Conservation (phyloP, 1,140 invertebrate species). For the Penaeus vannamei region DNA sequence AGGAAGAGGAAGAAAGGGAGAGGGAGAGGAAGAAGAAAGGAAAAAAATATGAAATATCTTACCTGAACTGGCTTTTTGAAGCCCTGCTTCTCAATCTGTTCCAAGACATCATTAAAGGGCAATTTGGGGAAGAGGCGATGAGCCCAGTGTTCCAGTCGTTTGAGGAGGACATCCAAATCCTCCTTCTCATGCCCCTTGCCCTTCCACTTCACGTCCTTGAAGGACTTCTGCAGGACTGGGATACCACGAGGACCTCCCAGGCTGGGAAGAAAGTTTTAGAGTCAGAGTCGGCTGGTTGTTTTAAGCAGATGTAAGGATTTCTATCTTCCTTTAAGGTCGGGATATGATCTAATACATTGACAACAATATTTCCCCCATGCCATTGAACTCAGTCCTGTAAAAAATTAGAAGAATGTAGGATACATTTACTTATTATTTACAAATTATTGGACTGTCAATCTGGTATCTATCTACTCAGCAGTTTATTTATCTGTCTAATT, state of each 20-base stretch:
- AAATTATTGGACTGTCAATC: too few species aligned
- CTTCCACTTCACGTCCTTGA: slow-evolving; percentile 83
- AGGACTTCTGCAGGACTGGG: slow-evolving; percentile 82
- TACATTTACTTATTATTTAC: not conserved
- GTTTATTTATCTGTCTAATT: not conserved
- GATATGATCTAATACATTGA: too few species aligned
- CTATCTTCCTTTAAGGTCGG: not conserved
- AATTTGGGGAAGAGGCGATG: slow-evolving; percentile 91
- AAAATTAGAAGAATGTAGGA: too few species aligned
- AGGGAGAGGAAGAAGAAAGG: too few species aligned
- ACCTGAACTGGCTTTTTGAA: slow-evolving; percentile 79
- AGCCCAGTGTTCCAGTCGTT: slow-evolving; percentile 91
- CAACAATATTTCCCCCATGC: too few species aligned
- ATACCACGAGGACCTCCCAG: slow-evolving; percentile 85
- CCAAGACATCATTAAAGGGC: slow-evolving; percentile 87
- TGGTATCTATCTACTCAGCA: not conserved
- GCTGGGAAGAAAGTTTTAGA: slow-evolving; percentile 68
- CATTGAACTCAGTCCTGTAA: too few species aligned
- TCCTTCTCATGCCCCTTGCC: slow-evolving; percentile 87
- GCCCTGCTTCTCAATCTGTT: slow-evolving; percentile 86
- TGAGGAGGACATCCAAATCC: slow-evolving; percentile 86
- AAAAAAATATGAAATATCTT: not conserved
- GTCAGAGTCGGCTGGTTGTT: not conserved
- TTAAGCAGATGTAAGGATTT: not conserved
- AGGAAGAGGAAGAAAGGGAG: too few species aligned